Evolutionary conservation across 2,113 vertebrate species (phyloP), one percentile per base, ranked within the genome.

Genomic region (Eulemur macaco): DNA sequence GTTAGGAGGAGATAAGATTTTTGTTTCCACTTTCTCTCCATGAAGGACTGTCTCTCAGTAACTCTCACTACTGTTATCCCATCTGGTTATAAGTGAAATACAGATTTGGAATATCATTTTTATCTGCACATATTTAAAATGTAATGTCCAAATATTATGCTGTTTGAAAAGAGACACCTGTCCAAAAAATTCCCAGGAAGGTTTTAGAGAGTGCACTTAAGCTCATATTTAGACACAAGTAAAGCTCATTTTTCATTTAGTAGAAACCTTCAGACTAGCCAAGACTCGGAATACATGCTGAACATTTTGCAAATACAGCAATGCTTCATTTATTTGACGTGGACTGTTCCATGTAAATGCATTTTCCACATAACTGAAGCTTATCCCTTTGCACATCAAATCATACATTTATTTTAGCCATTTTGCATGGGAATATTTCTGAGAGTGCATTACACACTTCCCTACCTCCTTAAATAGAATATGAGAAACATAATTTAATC

Each of bases 91-190:
- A 84, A 96, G 86, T 98, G 97, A 98, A 98, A 97, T 95, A 77
- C 83, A 96, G 95, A 94, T 97, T 97, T 90, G 89, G 96, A 98
- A 96, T 94, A 97, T 97, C 94, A 96, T 97, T 93, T 98, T 97
- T 98, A 97, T 97, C 96, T 86, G 97, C 97, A 92, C 89, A 96
- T 98, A 97, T 98, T 98, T 85, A 97, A 98, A 98, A 98, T 95
- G 97, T 83, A 96, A 96, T 98, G 98, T 98, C 97, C 97, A 97
- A 86, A 97, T 96, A 98, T 98, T 98, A 98, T 97, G 97, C 98
- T 97, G 95, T 97, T 97, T 97, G 97, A 98, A 95, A 97, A 91
- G 96, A 98, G 97, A 97, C 97, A 96, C 86, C 96, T 91, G 96
- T 97, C 97, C 90, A 96, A 97, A 88, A 98, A 98, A 95, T 97